Base-by-base conservation (phyloP, 1,140 invertebrate genomes). In the Saccostrea glomerata region DNA sequence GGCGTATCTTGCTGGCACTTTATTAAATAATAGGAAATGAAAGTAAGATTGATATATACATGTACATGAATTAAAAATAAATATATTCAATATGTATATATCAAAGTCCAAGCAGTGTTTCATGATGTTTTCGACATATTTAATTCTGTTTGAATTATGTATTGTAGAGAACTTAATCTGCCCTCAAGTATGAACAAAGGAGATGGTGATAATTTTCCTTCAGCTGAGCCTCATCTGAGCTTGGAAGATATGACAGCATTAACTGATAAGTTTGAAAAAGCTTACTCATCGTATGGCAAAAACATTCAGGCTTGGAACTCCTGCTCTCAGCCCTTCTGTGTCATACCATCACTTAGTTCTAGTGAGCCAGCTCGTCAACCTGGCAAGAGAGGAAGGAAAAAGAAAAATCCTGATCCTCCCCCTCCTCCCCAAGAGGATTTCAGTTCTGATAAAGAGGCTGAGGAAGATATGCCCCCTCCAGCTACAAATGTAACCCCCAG, bases 401-500 rank as follows among this genome's bases (percentile, higher is more conserved):
- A 56, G 40, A 84, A 54, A 55, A 55, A 55, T 84, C 40, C 40
- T 55, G 40, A 13, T 9, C 40, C 36, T 54, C 15, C 40, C 54
- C 40, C 54, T 55, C 54, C 40, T 36, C 54, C 40, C 2, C 47
- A 15, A 12, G 54, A 63, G 20, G 84, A 85, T 17, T 12, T 7
- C 15, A 47, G 60, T 36, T 63, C 84, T 23, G 86, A 84, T 20
- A 47, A 17, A 82, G 86, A 84, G 30, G 30, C 17, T 56, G 86
- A 87, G 86, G 82, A 82, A 20, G 86, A 87, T 36, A 85, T 85
- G 84, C 84, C 84, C 17, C 84, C 84, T 2, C 84, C 84, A 7
- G 84, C 30, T 58, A 40, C 58, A 54, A 25, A 77, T 30, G 12
- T 77, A 36, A 77, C 70, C 25, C 70, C 70, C 12, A 77, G 70